Base-by-base conservation (phyloP, 2,797 vertebrate genomes). In the Loris lydekkerianus region DNA sequence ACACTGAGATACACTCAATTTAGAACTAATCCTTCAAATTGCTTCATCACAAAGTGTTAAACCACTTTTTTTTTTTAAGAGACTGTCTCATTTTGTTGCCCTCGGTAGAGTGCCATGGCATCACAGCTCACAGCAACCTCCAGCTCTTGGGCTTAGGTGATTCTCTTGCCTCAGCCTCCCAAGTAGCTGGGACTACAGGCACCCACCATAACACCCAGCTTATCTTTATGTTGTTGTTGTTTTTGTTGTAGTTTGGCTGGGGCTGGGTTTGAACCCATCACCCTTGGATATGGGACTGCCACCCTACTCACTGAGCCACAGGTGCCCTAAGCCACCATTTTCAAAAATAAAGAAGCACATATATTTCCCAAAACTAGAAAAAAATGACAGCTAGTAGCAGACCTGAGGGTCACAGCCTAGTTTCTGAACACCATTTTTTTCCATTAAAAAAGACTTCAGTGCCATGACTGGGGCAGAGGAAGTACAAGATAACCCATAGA, bases 331-430 rank as follows among this genome's bases (percentile, higher is more conserved):
- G 81, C 10, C 83, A 73, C 46, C 5, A 75, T 91, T 88, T 87
- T 63, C 13, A 94, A 86, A 86, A 94, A 75, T 91, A 63, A 91
- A 91, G 46, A 81, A 76, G 27, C 15, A 43, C 29, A 46, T 20
- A 43, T 43, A 40, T 65, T 83, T n/a, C 81, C 60, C 18, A 31
- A 29, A 60, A 23, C 34, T 81, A 29, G 34, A 29, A 60, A 60
- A n/a, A 23, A 65, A 83, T 4, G 40, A 46, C 40, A 65, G 10
- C 27, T 43, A 83, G 18, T n/a, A 65, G 27, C 61, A 82, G 34
- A 37, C 34, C 25, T 61, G 18, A 83, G 10, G n/a, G 31, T 77
- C 29, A 53, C 18, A 53, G 49, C 46, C 29, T 77, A 53, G 46
- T 49, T 65, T 83, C 61, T 46, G 61, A 83, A 46, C 40, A 46